A percentile compares a stretch with the other conserved stretches of the same genome.
These are phyloP conservation scores for Progne subis DNA, from an alignment of 2,113 vertebrate genomes.

Conservation along the genomic window DNA sequence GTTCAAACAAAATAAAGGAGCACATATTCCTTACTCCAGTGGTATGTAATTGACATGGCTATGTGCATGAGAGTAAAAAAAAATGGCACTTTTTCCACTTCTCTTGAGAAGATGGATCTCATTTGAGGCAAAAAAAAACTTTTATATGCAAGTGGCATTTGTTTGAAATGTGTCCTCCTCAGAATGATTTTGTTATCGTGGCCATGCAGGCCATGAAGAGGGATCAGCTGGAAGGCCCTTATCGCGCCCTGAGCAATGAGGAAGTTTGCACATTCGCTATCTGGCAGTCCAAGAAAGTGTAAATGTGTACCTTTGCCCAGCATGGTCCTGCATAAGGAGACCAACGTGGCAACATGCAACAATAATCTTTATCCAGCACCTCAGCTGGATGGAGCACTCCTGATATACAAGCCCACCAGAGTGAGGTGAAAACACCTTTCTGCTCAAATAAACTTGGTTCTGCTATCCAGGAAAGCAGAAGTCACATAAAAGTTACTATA, in stretches of 20 bases:
- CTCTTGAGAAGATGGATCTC: background rate
- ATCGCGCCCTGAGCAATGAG: background rate
- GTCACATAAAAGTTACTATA: background rate
- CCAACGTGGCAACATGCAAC: background rate
- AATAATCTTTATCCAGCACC: background rate
- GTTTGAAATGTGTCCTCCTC: conserved; percentile 9
- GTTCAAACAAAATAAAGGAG: conserved; percentile 17
- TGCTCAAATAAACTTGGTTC: background rate
- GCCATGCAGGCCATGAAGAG: background rate
- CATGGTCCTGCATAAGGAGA: background rate
- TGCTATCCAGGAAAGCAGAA: accelerated
- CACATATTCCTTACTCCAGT: background rate
- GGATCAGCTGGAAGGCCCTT: background rate
- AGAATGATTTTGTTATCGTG: background rate
- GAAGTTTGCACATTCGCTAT: background rate
- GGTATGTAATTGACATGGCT: background rate
- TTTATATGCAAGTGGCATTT: background rate
- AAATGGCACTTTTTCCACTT: background rate
- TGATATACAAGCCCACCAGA: background rate
- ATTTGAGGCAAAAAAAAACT: background rate
- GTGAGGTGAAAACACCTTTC: background rate
- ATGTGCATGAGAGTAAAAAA: background rate
- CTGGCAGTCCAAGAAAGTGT: background rate
- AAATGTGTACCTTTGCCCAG: background rate
- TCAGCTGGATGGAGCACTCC: background rate